Base-by-base conservation (phyloP, 2,797 vertebrate genomes). In the Gambusia yucatana region DNA sequence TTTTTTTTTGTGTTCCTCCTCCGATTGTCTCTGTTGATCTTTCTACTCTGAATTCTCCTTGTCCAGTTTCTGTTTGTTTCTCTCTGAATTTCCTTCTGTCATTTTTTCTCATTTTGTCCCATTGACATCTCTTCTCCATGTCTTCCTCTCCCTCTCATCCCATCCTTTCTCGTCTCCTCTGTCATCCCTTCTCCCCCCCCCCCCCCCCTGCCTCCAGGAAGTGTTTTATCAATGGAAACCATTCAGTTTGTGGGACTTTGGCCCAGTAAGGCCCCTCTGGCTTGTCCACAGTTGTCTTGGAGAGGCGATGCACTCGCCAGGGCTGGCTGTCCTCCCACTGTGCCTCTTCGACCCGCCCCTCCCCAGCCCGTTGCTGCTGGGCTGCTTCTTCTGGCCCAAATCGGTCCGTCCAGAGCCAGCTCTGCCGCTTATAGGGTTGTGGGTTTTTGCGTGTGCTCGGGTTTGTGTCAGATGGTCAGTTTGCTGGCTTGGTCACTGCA, bases 261-360 rank as follows among this genome's bases (percentile, higher is more conserved):
- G 81, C 87, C 85, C 89, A 30, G 91, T 78, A 63, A 87, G 85
- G 80, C 83, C 43, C 1, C 84, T 82, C 86, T 86, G 82, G 81
- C 84, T 80, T 82, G n/a, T 87, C 88, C 88, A 76, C 87, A 86
- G 89, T 93, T 93, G 89, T 94, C 85, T 85, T 86, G 91, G 88
- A 86, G 89, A 75, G 72, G 76, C 84, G 79, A 82, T 91, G 79
- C 85, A 80, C 82, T 76, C 78, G 76, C 88, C 88, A 88, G 85
- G 88, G 91, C 89, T 80, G 79, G 84, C 82, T 33, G 82, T 89
- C 25, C 77, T 84, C 71, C 92, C 57, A 77, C 75, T 43, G 78
- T 1, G 70, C 76, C 83, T 36, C 75, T 85, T 91, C 90, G 83
- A 81, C 33, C 72, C 61, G 28, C 63, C 33, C 72, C 61, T n/a